Base-by-base conservation (phyloP, 2,888 invertebrate genomes). In the Drosophila prostipennis region DNA sequence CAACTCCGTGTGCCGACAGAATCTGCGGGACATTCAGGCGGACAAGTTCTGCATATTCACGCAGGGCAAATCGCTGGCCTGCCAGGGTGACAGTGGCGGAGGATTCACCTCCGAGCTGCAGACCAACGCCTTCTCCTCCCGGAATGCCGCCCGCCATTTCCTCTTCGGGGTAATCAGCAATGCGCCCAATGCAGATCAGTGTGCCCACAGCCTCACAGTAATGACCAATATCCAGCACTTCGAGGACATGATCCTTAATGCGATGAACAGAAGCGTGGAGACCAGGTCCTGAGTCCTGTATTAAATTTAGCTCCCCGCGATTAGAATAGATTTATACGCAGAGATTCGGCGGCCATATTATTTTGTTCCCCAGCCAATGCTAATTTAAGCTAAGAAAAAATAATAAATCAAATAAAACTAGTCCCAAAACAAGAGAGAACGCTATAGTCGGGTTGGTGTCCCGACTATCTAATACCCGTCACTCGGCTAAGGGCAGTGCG, bases 21-120 rank as follows among this genome's bases (percentile, higher is more conserved):
- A 10, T 5, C 48, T 87, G 8, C 42, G 1, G 19, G 84, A 84
- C 29, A 89, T 89, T 14, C 54, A 42, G 10, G 0, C 37, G 6
- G 84, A 85, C 40, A 85, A 85, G 70, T 85, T 85, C 56, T 85
- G 84, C 54, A 84, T 85, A 46, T 77, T 69, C 26, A 80, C 89
- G 1, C 67, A 61, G 45, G 87, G 82, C n/a, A 72, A 72, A 13
- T 76, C 81, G 0, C 32, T 68, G 42, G 87, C 84, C 52, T 85
- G 84, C 13, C 89, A 76, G 6, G 84, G 84, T 2, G 84, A 85
- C 36, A 85, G 84, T 32, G 84, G 84, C 3, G 87, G 87, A 0
- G 89, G 85, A 0, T 85, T 87, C 40, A 81, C 87, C 0, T 70
- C 74, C 0, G 23, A 46, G 14, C 57, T 57, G 1, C 45, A 72